Percentiles rank a stretch among this genome's conserved stretches.
Evolutionary conservation across 2,797 vertebrate species (phyloP).

Genomic region (Falco berigora): DNA sequence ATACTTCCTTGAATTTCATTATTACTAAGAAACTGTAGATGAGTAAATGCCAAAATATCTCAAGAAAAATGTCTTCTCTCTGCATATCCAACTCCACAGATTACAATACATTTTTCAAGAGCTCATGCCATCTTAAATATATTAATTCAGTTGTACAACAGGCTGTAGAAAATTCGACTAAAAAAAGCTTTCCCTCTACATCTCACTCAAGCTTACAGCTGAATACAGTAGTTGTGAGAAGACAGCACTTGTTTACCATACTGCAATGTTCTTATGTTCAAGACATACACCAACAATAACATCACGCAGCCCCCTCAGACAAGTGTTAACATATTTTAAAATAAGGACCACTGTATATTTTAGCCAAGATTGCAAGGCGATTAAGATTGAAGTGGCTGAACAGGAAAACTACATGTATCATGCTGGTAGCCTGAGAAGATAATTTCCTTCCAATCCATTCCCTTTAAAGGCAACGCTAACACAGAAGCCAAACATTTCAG

Average conservation of each 20-base stretch:
- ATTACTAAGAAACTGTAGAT: not conserved
- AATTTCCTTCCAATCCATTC: not conserved
- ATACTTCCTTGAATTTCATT: not conserved
- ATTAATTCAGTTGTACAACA: not conserved
- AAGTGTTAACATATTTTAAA: not conserved
- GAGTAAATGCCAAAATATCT: not conserved
- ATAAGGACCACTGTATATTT: not conserved
- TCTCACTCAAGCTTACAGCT: not conserved
- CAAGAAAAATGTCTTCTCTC: not conserved
- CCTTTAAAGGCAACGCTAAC: not conserved
- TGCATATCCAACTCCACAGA: not conserved
- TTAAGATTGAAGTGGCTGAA: not conserved
- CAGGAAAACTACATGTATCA: not conserved
- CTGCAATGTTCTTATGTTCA: not conserved
- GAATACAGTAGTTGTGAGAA: not conserved
- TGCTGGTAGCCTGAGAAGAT: not conserved
- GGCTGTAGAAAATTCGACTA: not conserved
- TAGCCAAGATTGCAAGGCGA: not conserved
- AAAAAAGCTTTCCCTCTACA: not conserved
- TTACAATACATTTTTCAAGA: not conserved
- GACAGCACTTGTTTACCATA: not conserved
- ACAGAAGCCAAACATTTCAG: not conserved
- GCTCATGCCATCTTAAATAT: not conserved
- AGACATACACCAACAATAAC: not conserved
- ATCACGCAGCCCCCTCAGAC: not conserved